Evolutionary conservation across 2,797 vertebrate genomes (phyloP), one percentile per base, ranked within the genome.

Genomic region (Cirrhinus molitorella): DNA sequence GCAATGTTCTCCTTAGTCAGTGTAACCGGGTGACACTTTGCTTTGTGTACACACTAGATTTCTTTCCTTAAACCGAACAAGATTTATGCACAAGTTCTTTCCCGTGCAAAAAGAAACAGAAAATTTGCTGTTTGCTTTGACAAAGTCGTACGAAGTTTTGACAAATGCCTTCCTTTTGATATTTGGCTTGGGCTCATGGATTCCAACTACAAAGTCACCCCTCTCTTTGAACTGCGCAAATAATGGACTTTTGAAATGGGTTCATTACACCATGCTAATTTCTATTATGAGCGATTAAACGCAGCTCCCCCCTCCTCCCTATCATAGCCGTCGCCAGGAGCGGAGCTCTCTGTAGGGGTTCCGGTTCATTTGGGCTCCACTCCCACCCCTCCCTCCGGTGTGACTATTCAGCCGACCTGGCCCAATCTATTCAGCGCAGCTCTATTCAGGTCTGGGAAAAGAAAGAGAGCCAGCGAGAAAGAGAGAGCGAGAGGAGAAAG

Each of bases 221-320:
- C 43, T 87, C 86, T 71, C 90, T 93, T 94, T 94, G 91, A 94
- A 92, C 89, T 87, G 68, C 59, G 55, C 87, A 85, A 89, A 94
- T 92, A 93, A 94, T 89, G 85, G 91, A 92, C 90, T 87, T 87
- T 88, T 89, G 87, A 88, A 79, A 83, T 73, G 2, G 88, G 92
- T 92, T 94, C 91, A 93, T 94, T 92, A 93, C 88, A 91, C 88
- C 92, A 93, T 92, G 92, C 92, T 94, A 92, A 94, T 95, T 94
- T 93, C 91, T 92, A 94, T 94, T 92, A 92, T 93, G 89, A 92
- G 88, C 87, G 89, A 94, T 94, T 93, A 93, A 94, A 93, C 85
- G 79, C 88, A 91, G 90, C 89, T 87, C 88, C 88, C 88, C 89
- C 89, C 68, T 90, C 89, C 87, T 88, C 85, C 65, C 87, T 86